phyloP scores from a whole-genome alignment of 2,113 vertebrate genomes.

The Setophaga kirtlandii region DNA sequence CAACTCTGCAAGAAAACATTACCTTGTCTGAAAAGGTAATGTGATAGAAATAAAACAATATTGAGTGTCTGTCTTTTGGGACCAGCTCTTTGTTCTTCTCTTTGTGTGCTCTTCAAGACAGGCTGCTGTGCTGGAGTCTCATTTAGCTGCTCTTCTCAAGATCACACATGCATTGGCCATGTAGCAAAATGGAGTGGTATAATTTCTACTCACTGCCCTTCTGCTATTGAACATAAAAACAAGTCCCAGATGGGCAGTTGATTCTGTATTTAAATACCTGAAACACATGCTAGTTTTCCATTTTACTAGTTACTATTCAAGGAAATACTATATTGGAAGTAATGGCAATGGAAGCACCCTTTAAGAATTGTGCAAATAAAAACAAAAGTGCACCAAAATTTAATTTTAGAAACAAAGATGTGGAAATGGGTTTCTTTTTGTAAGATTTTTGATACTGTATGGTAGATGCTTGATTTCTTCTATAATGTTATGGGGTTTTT shows the following conservation, averaged over 20 bases:
- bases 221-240: neutral
- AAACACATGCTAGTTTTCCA: neutral
- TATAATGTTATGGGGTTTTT: neutral
- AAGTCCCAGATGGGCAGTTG: neutral
- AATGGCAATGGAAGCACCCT: neutral
- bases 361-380: neutral
- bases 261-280: neutral
- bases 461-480: neutral
- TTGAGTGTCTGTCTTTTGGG: neutral
- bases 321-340: neutral
- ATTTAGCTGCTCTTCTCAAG: neutral
- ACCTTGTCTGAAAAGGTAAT: neutral
- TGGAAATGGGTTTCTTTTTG: neutral
- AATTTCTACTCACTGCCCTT: neutral
- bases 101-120: neutral
- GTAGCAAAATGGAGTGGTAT: neutral
- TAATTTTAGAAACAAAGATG: neutral
- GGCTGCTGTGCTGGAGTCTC: neutral
- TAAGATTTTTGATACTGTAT: neutral
- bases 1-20: neutral
- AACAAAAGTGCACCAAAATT: neutral
- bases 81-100: neutral
- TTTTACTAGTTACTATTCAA: neutral
- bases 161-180: accelerated
- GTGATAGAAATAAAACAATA: neutral